These are phyloP conservation scores for Lathronympha strigana DNA, from an alignment of 2,888 invertebrate species.

Conservation along the genomic window DNA sequence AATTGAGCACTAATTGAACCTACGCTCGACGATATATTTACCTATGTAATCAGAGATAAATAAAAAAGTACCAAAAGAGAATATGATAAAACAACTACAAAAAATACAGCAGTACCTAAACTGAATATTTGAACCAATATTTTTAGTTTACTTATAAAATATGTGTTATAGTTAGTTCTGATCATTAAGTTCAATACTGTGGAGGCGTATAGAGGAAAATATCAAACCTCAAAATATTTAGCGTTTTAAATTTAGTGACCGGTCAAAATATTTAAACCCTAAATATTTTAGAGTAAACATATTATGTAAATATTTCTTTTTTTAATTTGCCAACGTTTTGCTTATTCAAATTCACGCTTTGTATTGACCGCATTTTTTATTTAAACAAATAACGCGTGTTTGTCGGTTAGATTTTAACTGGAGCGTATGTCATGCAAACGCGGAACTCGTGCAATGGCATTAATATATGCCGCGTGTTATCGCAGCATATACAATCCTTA, in stretches of 20 bases:
- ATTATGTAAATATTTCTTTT: not conserved
- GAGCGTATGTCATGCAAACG: constrained; percentile 22
- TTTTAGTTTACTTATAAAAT: too few species aligned
- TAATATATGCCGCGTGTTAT: constrained; percentile 21
- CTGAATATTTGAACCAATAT: too few species aligned
- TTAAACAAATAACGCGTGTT: constrained; percentile 11
- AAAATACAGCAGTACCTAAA: too few species aligned
- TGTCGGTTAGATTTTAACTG: constrained; percentile 17
- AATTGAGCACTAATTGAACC: too few species aligned
- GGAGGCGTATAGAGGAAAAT: not conserved
- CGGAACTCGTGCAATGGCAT: constrained; percentile 27
- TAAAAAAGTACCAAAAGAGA: too few species aligned
- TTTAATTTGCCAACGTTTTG: not conserved
- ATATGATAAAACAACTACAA: too few species aligned
- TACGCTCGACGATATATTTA: too few species aligned
- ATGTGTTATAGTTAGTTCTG: too few species aligned
- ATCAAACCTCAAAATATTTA: not conserved
- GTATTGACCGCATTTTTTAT: not conserved
- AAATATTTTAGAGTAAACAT: too few species aligned
- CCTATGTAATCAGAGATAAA: too few species aligned
- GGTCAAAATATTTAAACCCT: too few species aligned
- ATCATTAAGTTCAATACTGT: not conserved
- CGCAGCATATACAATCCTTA: constrained; percentile 4
- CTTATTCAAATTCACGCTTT: not conserved
- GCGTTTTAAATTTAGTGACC: not conserved